These are phyloP conservation scores for Ceuthmochares aereus DNA, from an alignment of 2,113 vertebrate species.

Conservation along the genomic window DNA sequence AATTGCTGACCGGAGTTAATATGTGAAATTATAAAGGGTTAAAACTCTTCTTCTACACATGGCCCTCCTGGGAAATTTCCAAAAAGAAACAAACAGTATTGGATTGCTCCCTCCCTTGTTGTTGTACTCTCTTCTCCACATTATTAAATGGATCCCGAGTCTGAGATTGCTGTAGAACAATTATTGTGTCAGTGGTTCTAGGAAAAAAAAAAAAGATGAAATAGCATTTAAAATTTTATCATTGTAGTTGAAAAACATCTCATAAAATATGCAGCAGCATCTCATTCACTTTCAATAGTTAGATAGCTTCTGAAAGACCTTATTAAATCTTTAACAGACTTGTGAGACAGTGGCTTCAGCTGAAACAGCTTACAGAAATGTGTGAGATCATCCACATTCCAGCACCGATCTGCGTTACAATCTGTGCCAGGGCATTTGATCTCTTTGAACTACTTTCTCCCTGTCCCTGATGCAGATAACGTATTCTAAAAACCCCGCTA, in stretches of 20 bases:
- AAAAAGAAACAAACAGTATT: neutral
- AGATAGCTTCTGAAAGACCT: slow-evolving; percentile 24
- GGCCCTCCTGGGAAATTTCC: neutral
- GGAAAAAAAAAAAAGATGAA: neutral
- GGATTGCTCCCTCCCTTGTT: neutral
- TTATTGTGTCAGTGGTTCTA: neutral
- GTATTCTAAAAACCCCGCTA: neutral
- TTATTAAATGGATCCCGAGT: slow-evolving; percentile 16
- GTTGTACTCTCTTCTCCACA: neutral
- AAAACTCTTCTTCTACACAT: neutral
- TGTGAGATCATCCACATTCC: neutral
- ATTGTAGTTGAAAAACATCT: neutral
- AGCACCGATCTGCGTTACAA: neutral
- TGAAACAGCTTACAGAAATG: neutral
- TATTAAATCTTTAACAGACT: slow-evolving; percentile 41
- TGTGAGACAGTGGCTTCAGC: neutral
- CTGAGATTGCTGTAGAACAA: neutral
- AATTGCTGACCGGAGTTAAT: neutral
- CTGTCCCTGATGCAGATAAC: neutral
- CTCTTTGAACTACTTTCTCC: neutral
- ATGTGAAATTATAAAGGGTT: neutral
- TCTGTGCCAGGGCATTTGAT: neutral
- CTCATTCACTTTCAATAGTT: slow-evolving; percentile 33
- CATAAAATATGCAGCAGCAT: slow-evolving; percentile 45
- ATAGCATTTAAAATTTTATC: slow-evolving; percentile 30